phyloP scores from a whole-genome alignment of 2,888 invertebrate species.

The Eretmocerus hayati region DNA sequence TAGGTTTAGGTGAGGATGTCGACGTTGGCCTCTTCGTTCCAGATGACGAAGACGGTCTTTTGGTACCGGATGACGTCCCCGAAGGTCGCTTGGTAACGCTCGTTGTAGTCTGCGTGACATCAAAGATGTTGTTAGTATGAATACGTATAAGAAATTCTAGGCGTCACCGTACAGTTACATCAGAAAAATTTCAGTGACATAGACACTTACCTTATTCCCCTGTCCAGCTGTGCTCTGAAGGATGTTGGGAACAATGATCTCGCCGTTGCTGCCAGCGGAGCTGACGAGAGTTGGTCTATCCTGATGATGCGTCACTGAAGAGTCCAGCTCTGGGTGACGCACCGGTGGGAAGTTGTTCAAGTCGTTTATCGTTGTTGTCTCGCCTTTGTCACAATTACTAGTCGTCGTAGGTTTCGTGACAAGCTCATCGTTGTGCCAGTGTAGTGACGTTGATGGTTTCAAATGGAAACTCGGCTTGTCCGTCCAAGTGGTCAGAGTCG shows the following conservation, averaged over 20 bases:
- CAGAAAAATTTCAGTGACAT: no score
- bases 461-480: constrained; percentile 38
- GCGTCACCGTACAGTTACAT: no score
- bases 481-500: constrained; percentile 35
- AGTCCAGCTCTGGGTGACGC: constrained; percentile 72
- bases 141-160: no score
- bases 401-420: constrained; percentile 7
- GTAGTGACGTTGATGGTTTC: constrained; percentile 29
- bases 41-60: constrained; percentile 71
- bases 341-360: constrained; percentile 78
- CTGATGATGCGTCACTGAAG: constrained; percentile 32
- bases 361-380: constrained; percentile 61
- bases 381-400: constrained; percentile 48
- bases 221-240: constrained; percentile 69
- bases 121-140: no score
- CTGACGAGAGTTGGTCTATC: constrained; percentile 43
- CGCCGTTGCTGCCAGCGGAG: constrained; percentile 51
- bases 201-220: constrained; percentile 77
- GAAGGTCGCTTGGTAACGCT: no score
- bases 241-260: constrained; percentile 71
- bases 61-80: no score
- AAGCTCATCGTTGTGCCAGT: constrained; percentile 19
- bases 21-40: constrained; percentile 78
- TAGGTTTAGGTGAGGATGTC: constrained; percentile 61
- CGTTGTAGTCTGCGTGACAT: no score